Evolutionary conservation across 2,113 vertebrate genomes (phyloP), one percentile per base, ranked within the genome.

Genomic region (Chaetops frenatus): DNA sequence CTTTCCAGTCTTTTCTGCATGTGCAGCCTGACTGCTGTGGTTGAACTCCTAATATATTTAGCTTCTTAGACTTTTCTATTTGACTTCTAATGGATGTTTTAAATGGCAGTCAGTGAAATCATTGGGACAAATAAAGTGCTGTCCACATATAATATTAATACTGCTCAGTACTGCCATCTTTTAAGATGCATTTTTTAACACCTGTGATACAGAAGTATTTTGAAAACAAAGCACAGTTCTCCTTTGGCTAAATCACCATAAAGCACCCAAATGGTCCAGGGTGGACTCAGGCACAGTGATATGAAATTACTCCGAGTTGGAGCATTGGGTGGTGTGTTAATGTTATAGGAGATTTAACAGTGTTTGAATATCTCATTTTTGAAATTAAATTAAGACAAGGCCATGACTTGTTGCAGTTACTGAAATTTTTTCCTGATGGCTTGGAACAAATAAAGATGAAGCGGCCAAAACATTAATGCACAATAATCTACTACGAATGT

Each of bases 371-470:
- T 67, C 40, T 84, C 4, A 48, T 69, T 91, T 91, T 79, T 87
- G 18, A 91, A 91, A 70, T 60, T 48, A 70, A 60, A 85, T 71
- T 51, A 81, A 79, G 61, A 48, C 7, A 36, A 61, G 50, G 81
- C 84, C 25, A 23, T 50, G 53, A 81, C 82, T 91, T 1, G 22
- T 53, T 89, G 58, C n/a, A 79, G 79, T 86, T 88, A 78, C 5
- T 77, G 50, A 79, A 87, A 78, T 86, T 95, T 57, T 81, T 91
- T 88, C 62, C 81, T 93, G 79, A 65, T 12, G 9, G 42, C 66
- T 95, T 96, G 85, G 96, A 96, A 92, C 42, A 94, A 95, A 85
- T 90, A 65, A 42, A 33, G 50, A 66, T 35, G 54, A 73, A 90
- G 54, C 57, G 69, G 90, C 95, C 96, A 95, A 93, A 84, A 67